Conservation (phyloP, 2,888 invertebrate genomes). For the Frankliniella fusca region DNA sequence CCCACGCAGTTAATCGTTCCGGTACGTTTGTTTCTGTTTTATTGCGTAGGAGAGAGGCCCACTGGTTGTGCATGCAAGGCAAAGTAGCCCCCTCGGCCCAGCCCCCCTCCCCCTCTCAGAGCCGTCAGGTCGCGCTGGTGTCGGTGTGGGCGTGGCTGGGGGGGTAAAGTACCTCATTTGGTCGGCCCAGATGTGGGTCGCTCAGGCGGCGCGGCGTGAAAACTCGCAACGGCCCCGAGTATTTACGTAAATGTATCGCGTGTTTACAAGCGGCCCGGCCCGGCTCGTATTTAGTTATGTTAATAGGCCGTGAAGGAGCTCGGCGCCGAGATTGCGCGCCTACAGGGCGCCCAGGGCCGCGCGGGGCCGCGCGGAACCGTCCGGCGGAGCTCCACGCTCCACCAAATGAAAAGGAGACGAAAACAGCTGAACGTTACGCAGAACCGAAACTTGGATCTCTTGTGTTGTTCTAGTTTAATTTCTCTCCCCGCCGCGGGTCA, state of each 20-base stretch:
- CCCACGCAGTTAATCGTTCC: conserved; percentile 14
- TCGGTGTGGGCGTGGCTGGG: not conserved
- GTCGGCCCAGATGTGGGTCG: not conserved
- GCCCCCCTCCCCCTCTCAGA: not conserved
- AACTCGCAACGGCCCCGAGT: too few relatives aligned
- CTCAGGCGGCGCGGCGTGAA: not conserved
- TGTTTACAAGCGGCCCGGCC: not conserved
- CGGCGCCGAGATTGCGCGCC: not conserved
- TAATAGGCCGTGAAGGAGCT: too few relatives aligned
- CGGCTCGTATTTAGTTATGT: not conserved
- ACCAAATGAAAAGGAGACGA: too few relatives aligned
- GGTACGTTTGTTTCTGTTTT: conserved; percentile 20
- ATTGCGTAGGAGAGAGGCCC: not conserved
- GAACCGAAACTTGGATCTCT: too few relatives aligned
- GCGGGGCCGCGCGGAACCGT: too few relatives aligned
- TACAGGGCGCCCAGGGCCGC: too few relatives aligned
- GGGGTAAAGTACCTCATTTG: conserved; percentile 13
- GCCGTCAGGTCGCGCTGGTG: not conserved
- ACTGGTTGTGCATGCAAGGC: conserved; percentile 20
- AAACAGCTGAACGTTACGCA: too few relatives aligned
- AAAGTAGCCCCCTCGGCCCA: not conserved
- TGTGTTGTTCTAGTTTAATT: too few relatives aligned
- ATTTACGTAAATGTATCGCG: too few relatives aligned
- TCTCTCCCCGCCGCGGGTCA: too few relatives aligned
- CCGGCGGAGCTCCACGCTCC: too few relatives aligned